These are phyloP conservation scores for Chaetodon auriga DNA, from an alignment of 2,113 vertebrate genomes.

Conservation along the genomic window DNA sequence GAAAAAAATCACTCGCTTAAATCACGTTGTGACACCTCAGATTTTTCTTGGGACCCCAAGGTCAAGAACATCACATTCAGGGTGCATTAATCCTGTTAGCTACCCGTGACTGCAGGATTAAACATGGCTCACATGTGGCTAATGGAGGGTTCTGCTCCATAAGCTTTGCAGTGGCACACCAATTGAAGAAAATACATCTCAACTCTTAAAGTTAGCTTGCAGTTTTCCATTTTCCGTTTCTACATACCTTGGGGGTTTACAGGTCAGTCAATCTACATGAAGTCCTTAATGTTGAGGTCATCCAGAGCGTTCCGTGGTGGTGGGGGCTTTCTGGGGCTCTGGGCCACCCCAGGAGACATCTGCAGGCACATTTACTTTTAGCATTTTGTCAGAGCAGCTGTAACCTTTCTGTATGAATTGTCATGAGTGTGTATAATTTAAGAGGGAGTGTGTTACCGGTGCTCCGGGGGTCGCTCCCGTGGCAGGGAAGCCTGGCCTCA, in stretches of 20 bases:
- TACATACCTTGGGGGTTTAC: conserved; percentile 71
- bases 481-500: conserved; percentile 92
- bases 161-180: background rate
- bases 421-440: background rate
- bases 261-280: conserved; percentile 90
- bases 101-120: background rate
- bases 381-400: background rate
- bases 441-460: conserved; percentile 78
- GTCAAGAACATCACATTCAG: background rate
- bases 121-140: background rate
- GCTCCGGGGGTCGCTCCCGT: conserved; percentile 81
- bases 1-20: background rate
- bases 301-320: conserved; percentile 98
- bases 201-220: background rate
- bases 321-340: conserved; percentile 96
- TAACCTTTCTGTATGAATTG: background rate
- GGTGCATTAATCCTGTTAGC: background rate
- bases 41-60: background rate
- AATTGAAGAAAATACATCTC: background rate
- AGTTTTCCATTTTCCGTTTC: background rate
- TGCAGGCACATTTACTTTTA: conserved; percentile 61
- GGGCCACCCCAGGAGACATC: conserved; percentile 87
- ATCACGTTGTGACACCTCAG: background rate
- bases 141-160: background rate
- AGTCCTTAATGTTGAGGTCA: conserved; percentile 99